Base-by-base conservation (phyloP, 2,888 invertebrate species). In the Heliconius sara region DNA sequence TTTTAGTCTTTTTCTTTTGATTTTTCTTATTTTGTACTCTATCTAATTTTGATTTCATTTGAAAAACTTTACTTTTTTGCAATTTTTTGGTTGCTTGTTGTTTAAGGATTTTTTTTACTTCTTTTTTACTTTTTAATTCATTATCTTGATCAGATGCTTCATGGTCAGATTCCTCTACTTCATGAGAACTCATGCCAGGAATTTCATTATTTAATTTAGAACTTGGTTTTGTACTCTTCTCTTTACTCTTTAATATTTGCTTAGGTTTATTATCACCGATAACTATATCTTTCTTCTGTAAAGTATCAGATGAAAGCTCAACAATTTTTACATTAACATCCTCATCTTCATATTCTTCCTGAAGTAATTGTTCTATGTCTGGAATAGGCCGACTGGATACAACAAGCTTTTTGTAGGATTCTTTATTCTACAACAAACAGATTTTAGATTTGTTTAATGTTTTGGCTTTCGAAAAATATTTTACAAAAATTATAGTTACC, bases 251-350 rank as follows among this genome's bases (percentile, higher is more conserved):
- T 88, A 77, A 85, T 83, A 80, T 84, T 84, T 90, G 89, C 84
- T 89, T 91, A 52, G 96, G 95, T 87, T 93, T 95, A 89, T 97
- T 97, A 79, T 96, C 95, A 13, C 98, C 98, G 81, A 98, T 97
- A 89, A 97, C 96, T 86, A 97, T 96, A 85, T 96, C 96, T 87
- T 96, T 96, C 80, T 96, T 96, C n/a, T 97, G 96, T 67, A 97
- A 91, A 76, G 97, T 97, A 80, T 96, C 96, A 65, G 97, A 93
- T 27, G 97, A 96, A 13, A 98, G 91, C 88, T 98, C 97, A 0
- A 97, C 96, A 81, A 98, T 97, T 94, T 97, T 97, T 0, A 98
- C 97, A 83, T 97, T 97, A 0, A 97, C 97, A 88, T 97, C 96
- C 65, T 97, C 97, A 85, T 97, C 96, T 90, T 98, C 97, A 90